Evolutionary conservation across 2,888 invertebrate species (phyloP).

Genomic region (Phania funesta): DNA sequence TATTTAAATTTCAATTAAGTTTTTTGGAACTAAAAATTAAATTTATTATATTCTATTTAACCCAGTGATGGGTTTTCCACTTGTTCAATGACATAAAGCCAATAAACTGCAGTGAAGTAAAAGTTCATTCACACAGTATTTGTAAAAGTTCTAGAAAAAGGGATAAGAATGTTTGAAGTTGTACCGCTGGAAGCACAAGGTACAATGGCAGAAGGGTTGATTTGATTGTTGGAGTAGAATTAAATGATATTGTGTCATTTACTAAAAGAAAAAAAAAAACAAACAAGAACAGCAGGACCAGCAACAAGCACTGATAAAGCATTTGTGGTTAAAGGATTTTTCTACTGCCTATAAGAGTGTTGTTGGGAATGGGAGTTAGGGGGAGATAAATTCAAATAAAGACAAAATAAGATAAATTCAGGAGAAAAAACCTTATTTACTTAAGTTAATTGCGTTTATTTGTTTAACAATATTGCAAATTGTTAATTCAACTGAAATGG

Average conservation of each 20-base stretch:
- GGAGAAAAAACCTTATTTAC: conserved; percentile 60
- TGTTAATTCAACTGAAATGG: conserved; percentile 60
- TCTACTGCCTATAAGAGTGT: conserved; percentile 11
- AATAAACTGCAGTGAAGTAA: conserved; percentile 35
- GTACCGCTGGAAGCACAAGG: neutral
- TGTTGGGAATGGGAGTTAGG: neutral
- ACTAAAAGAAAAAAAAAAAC: conserved; percentile 55
- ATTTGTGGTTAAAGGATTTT: conserved; percentile 58
- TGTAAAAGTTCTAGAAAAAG: conserved; percentile 18
- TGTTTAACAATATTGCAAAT: conserved; percentile 66
- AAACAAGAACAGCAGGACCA: conserved; percentile 11
- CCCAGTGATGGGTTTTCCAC: too few species aligned
- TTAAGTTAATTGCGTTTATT: conserved; percentile 70
- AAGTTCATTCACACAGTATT: conserved; percentile 40
- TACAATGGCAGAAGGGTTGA: conserved; percentile 45
- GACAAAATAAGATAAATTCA: conserved; percentile 1
- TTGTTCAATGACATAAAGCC: conserved; percentile 45
- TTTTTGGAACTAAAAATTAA: too few species aligned
- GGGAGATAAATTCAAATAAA: neutral
- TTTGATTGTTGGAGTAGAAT: conserved; percentile 50
- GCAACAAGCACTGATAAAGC: conserved; percentile 37
- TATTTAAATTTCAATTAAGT: too few species aligned
- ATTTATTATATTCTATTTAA: too few species aligned
- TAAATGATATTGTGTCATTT: conserved; percentile 67
- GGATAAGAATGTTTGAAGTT: conserved; percentile 56